Evolutionary conservation across 2,797 vertebrate species (phyloP), one percentile per base, ranked within the genome.

Genomic region (Pseudocheirus occidentalis): DNA sequence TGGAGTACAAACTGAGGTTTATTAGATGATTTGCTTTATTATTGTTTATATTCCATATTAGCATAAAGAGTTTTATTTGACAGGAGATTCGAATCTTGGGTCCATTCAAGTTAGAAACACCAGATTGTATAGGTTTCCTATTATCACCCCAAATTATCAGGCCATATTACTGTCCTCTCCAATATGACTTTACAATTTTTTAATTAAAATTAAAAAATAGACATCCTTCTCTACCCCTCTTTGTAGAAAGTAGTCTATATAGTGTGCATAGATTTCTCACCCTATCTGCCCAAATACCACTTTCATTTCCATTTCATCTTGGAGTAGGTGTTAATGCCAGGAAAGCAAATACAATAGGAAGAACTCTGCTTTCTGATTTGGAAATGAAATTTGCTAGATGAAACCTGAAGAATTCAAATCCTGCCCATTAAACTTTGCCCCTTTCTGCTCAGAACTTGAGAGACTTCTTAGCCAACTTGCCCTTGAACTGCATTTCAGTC

Each of bases 151-250:
- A 11, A 73, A 50, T 55, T 87, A 87, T 56, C 14, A 4, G 31
- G 54, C 93, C 10, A 1, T 94, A 91, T 59, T 87, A 87, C 73
- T 95, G 21, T 90, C 89, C 59, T 55, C 55, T 92, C 95, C 95
- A 90, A 27, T 28, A 9, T 29, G 94, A 95, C 96, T 98, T 97
- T 96, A 95, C 97, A 95, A 92, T 92, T 90, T 91, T 96, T 90
- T 90, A 18, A 89, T 89, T 94, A 92, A 46, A 87, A 50, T 21
- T 27, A 24, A 46, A 97, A 52, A 57, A 94, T 66, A 89, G 94
- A 81, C 9, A 46, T 4, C 29, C 66, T 46, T 81, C n/a, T 81
- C n/a, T 31, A 46, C 6, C 21, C 21, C 24, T 50, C 3, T 0
- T 87, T 87, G 40, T 40, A 73, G 66, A 73, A n/a, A 73, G 34